Conservation (phyloP, 2,113 vertebrate genomes). For the Vulpes ferrilata region DNA sequence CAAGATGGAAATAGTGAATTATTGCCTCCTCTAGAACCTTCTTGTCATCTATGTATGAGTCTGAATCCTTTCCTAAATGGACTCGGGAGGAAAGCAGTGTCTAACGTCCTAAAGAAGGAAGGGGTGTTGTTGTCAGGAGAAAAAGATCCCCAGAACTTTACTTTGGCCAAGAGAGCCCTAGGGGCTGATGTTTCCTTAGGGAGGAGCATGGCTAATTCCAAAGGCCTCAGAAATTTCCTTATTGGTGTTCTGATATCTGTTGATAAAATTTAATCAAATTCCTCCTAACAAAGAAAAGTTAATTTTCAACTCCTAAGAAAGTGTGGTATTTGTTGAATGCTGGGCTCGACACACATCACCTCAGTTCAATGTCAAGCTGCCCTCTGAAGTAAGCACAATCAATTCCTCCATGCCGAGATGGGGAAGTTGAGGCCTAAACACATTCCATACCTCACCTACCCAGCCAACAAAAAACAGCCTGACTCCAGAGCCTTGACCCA, state of each 20-base stretch:
- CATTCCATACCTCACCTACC: neutral
- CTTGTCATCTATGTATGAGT: neutral
- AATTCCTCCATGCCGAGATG: neutral
- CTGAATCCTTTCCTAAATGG: conserved; percentile 19
- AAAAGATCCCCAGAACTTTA: neutral
- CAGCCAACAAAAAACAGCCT: neutral
- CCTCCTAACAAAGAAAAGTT: neutral
- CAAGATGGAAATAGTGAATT: conserved; percentile 12
- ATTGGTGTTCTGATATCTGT: neutral
- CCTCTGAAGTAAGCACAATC: neutral
- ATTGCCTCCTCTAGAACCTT: neutral
- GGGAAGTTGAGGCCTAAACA: neutral
- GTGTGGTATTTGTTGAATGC: neutral
- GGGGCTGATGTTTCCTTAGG: neutral
- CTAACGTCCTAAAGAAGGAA: neutral
- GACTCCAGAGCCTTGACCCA: neutral
- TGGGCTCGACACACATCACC: rapidly evolving
- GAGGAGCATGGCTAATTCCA: neutral
- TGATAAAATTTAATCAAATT: conserved; percentile 20
- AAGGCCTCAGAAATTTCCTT: neutral
- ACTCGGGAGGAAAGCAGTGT: neutral
- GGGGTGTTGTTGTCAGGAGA: neutral
- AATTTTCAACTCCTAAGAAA: conserved; percentile 22
- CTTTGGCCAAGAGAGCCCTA: neutral
- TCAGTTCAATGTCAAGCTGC: neutral